Percentiles rank a stretch among this genome's conserved stretches.
Evolutionary conservation across 1,140 invertebrate genomes (phyloP).

Genomic region (Telenomus remus): DNA sequence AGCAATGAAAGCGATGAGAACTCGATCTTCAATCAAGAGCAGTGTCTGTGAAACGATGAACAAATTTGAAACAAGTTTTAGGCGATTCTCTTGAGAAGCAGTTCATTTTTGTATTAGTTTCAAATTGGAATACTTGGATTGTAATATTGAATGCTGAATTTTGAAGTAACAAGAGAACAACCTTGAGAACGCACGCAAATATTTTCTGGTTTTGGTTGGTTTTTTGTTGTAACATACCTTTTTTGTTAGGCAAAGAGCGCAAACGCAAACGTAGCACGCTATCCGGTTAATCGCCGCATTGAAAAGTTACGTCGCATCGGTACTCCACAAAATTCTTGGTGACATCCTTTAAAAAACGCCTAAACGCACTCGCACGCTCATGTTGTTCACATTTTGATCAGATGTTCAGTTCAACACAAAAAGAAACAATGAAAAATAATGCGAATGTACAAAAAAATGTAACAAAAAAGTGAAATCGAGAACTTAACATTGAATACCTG

Average conservation of each 20-base stretch:
- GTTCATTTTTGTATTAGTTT: no score
- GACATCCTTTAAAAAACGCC: slow-evolving; percentile 58
- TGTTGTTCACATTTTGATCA: slow-evolving; percentile 11
- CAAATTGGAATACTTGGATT: no score
- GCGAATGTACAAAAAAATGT: slow-evolving; percentile 6
- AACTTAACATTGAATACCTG: slow-evolving; percentile 16
- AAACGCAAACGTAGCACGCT: slow-evolving; percentile 72
- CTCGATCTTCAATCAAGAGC: slow-evolving; percentile 16
- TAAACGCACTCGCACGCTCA: slow-evolving; percentile 63
- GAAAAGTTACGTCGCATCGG: slow-evolving; percentile 61
- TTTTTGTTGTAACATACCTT: slow-evolving; percentile 68
- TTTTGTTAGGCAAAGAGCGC: slow-evolving; percentile 73
- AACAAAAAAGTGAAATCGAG: not conserved
- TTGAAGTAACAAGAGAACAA: not conserved
- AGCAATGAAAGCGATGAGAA: slow-evolving; percentile 27
- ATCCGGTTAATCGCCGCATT: slow-evolving; percentile 65
- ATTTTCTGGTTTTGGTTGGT: slow-evolving; percentile 44
- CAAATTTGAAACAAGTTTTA: slow-evolving; percentile 53
- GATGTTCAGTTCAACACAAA: not conserved
- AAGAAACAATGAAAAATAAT: not conserved
- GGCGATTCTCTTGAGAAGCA: no score
- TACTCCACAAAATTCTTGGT: slow-evolving; percentile 64
- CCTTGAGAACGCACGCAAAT: slow-evolving; percentile 70
- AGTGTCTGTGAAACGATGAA: slow-evolving; percentile 59
- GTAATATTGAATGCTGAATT: not conserved